Conservation (phyloP, 2,888 invertebrate species). For the Platerodrilus igneus region DNA sequence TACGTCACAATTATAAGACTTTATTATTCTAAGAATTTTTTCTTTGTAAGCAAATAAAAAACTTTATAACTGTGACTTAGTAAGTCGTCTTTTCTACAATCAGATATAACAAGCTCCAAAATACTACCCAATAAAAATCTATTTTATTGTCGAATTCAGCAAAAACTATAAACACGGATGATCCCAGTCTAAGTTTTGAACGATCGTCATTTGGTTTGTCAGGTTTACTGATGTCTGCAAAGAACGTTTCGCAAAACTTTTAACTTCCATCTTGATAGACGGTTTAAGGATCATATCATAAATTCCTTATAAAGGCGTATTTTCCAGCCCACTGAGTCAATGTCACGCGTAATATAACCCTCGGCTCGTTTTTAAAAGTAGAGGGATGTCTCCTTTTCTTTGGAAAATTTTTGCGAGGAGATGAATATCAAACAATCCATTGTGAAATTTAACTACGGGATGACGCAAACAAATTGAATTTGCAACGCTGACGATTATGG, state of each 20-base stretch:
- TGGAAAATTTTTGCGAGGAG: conserved; percentile 10
- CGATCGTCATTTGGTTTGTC: conserved; percentile 8
- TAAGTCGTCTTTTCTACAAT: too few species aligned
- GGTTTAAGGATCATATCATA: conserved; percentile 35
- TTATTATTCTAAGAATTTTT: too few species aligned
- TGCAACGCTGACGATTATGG: conserved; percentile 10
- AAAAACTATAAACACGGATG: too few species aligned
- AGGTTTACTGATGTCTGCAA: conserved; percentile 18
- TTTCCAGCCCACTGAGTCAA: conserved; percentile 31
- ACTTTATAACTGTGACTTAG: too few species aligned
- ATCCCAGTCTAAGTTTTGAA: too few species aligned
- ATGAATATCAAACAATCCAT: conserved; percentile 12
- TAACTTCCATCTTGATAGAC: conserved; percentile 30
- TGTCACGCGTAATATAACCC: conserved; percentile 35
- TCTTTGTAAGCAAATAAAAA: too few species aligned
- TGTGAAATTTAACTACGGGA: conserved; percentile 7
- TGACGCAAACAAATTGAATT: conserved; percentile 13
- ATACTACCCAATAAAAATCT: too few species aligned
- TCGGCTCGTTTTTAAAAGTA: conserved; percentile 13
- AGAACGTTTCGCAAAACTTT: conserved; percentile 31
- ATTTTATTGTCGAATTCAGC: too few species aligned
- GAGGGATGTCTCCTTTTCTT: conserved; percentile 6
- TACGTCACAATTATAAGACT: too few species aligned
- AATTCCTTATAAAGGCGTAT: conserved; percentile 36
- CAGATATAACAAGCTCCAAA: too few species aligned